Percentiles rank a stretch among this genome's conserved stretches.
phyloP scores from a whole-genome alignment of 2,113 vertebrate genomes.

The Petromus typicus region DNA sequence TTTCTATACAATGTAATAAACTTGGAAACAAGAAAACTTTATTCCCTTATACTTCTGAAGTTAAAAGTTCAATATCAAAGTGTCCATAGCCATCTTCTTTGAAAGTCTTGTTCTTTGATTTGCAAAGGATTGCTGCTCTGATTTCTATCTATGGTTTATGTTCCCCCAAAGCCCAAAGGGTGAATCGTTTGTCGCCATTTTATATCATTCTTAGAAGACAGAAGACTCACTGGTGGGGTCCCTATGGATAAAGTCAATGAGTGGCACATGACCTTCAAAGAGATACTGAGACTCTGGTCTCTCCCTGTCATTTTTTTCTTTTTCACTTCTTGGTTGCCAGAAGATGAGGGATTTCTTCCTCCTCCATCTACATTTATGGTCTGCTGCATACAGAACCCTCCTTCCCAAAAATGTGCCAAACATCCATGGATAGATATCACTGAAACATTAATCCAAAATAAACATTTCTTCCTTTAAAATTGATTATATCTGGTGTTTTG shows the following conservation, averaged over 20 bases:
- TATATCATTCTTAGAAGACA: neutral
- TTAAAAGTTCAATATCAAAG: neutral
- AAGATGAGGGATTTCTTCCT: neutral
- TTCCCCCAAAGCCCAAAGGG: neutral
- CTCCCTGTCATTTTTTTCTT: neutral
- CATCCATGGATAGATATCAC: too few relatives aligned
- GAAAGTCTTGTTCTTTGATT: neutral
- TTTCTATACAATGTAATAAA: neutral
- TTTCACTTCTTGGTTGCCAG: neutral
- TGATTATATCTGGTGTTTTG: neutral
- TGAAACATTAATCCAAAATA: neutral
- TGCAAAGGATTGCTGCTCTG: neutral
- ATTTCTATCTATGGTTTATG: neutral
- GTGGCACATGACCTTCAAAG: neutral
- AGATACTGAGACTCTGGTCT: neutral
- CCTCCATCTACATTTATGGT: too few relatives aligned
- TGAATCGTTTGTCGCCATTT: too few relatives aligned
- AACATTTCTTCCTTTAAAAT: neutral
- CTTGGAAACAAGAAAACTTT: neutral
- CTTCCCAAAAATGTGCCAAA: neutral
- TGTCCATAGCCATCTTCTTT: accelerated
- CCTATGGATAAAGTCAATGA: neutral
- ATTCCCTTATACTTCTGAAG: neutral
- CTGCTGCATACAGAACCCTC: too few relatives aligned
- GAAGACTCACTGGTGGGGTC: too few relatives aligned